Conservation (phyloP, 2,888 invertebrate species). For the Melitaea athalia region DNA sequence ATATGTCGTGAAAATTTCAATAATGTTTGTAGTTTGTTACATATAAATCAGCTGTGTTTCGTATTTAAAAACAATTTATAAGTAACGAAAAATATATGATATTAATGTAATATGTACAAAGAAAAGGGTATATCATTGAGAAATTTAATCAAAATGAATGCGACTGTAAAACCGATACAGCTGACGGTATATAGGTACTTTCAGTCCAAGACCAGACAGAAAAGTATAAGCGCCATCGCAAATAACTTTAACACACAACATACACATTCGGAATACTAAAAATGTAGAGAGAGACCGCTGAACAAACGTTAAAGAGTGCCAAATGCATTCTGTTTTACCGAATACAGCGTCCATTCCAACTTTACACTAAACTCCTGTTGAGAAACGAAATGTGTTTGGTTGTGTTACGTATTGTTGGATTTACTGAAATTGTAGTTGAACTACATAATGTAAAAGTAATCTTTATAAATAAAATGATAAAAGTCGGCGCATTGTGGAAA, state of each 20-base stretch:
- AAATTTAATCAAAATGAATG: background rate
- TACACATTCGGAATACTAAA: conserved; percentile 24
- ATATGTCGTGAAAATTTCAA: too few relatives aligned
- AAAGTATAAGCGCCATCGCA: conserved; percentile 4
- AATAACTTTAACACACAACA: conserved; percentile 21
- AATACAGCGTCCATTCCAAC: conserved; percentile 7
- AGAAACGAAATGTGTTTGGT: conserved; percentile 1
- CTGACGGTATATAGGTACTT: background rate
- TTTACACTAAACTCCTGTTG: background rate
- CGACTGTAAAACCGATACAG: background rate
- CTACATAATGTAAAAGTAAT: too few relatives aligned
- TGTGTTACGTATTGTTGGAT: background rate
- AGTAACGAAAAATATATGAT: too few relatives aligned
- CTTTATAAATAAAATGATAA: too few relatives aligned
- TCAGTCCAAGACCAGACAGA: background rate
- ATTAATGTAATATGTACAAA: background rate
- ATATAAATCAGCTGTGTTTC: too few relatives aligned
- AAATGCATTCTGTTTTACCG: conserved; percentile 35
- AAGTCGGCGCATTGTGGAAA: too few relatives aligned
- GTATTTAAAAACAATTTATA: too few relatives aligned
- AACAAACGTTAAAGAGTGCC: conserved; percentile 17
- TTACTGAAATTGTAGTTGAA: background rate
- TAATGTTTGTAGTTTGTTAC: too few relatives aligned
- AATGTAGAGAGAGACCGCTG: conserved; percentile 6
- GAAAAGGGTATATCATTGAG: background rate